Evolutionary conservation across 2,888 invertebrate genomes (phyloP).

Genomic region (Actias luna): DNA sequence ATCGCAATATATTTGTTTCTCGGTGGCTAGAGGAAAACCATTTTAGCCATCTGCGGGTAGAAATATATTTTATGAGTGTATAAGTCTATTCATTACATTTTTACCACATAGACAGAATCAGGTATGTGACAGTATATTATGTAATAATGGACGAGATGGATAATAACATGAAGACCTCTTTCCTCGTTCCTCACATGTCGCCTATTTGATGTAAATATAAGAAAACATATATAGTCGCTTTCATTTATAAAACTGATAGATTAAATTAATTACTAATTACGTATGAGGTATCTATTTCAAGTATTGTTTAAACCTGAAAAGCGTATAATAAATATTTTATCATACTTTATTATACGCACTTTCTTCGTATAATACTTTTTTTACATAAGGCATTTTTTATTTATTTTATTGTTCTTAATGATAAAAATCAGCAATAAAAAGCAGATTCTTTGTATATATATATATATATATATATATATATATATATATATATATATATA

Average conservation of each 20-base stretch:
- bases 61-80: constrained; percentile 61
- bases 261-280: constrained; percentile 10
- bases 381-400: constrained; percentile 23
- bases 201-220: neutral
- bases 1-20: constrained; percentile 80
- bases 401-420: constrained; percentile 23
- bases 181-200: neutral
- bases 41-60: constrained; percentile 66
- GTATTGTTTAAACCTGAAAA: constrained; percentile 24
- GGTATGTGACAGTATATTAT: constrained; percentile 21
- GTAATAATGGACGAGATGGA: neutral
- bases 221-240: too few relatives aligned
- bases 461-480: neutral
- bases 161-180: neutral
- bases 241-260: neutral
- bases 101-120: constrained; percentile 21
- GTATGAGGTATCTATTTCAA: constrained; percentile 20
- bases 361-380: constrained; percentile 34
- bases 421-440: neutral
- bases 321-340: constrained; percentile 44
- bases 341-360: constrained; percentile 28
- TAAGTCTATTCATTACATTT: constrained; percentile 53
- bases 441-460: too few relatives aligned
- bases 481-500: neutral
- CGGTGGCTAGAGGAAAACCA: constrained; percentile 69